phyloP scores from a whole-genome alignment of 2,113 vertebrate genomes.

The Vireo altiloquus region DNA sequence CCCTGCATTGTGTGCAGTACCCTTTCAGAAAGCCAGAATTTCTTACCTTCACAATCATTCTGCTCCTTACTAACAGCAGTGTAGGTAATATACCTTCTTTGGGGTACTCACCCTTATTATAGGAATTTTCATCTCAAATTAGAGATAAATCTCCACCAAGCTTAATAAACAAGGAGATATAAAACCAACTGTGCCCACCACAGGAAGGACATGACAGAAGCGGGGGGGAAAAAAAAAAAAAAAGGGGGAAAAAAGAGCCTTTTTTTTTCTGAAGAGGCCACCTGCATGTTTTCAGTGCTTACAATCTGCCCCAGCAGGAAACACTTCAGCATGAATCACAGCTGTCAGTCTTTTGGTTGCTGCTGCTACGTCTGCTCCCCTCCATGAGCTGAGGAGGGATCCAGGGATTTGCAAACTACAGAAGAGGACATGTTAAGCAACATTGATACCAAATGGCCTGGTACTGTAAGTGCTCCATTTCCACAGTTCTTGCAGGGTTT shows the following conservation, averaged over 20 bases:
- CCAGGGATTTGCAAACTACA: background rate
- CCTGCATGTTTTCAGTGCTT: constrained; percentile 24
- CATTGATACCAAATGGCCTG: background rate
- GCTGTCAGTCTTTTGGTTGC: constrained; percentile 5
- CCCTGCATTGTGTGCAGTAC: background rate
- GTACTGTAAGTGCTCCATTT: background rate
- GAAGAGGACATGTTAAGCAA: background rate
- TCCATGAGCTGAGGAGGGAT: background rate
- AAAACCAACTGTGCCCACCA: background rate
- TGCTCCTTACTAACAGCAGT: background rate
- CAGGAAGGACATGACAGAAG: background rate
- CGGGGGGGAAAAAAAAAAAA: no score
- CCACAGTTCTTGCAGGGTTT: background rate
- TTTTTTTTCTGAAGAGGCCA: constrained; percentile 35
- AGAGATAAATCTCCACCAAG: background rate
- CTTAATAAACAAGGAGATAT: background rate
- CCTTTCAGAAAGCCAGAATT: background rate
- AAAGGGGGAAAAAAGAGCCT: accelerated
- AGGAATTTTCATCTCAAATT: background rate
- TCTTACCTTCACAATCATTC: background rate
- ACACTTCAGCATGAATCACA: constrained; percentile 2
- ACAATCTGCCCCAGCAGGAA: background rate
- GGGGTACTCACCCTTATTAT: background rate
- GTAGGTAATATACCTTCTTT: background rate
- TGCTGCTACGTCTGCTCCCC: background rate